Evolutionary conservation across 2,888 invertebrate species (phyloP), one percentile per base, ranked within the genome.

Genomic region (Drosophila anceps): DNA sequence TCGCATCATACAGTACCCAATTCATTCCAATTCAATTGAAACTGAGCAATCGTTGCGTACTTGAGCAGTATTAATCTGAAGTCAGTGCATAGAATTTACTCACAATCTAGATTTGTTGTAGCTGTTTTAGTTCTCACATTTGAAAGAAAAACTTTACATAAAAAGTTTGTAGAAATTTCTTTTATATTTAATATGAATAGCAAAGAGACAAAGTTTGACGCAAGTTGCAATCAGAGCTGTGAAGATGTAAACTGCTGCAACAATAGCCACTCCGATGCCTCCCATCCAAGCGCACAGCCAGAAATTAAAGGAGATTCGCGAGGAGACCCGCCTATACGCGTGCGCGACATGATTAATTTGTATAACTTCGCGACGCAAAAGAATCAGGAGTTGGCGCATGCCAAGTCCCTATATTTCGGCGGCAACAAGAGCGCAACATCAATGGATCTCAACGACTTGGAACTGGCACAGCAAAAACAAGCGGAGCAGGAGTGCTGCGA

Each of bases 271-370:
- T 80, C 90, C n/a, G 65, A 60, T 0, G 68, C 31, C 39, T 79
- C 79, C 2, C 53, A 50, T 12, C 46, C 24, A n/a, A 62, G 44
- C 37, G 43, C 20, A 46, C 27, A 20, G 50, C 41, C 44, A 27
- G 64, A 66, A 8, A 9, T 24, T 24, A 1, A 20, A 41, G 18
- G 31, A 8, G 10, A 27, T 7, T 69, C 54, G 18, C 66, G 50
- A 41, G 51, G 58, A 20, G 82, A 79, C 58, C 68, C 81, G 5
- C 82, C 81, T 0, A 74, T 91, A 10, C 81, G 84, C 48, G 92
- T 92, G 15, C 90, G 92, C 6, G 92, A 92, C 53, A 92, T 92
- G 92, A 85, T 92, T 12, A 88, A 88, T 29, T 77, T 85, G 4
- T 92, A 92, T 46, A 90, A 92, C 44, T 85, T 82, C 43, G 92